phyloP scores from a whole-genome alignment of 2,888 invertebrate species.

The Andrena bicolor region DNA sequence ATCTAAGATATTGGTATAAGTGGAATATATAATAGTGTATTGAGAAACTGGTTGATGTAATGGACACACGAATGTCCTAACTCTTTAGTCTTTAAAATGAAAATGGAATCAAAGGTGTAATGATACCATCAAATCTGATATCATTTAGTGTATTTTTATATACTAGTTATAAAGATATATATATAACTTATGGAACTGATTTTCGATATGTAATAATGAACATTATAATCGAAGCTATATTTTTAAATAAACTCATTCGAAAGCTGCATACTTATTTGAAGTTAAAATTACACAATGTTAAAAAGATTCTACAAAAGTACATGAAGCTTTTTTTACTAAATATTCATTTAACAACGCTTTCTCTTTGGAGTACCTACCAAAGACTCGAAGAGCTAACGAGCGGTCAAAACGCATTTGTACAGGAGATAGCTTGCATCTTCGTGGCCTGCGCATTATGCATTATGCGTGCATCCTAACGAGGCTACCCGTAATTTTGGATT shows the following conservation, averaged over 20 bases:
- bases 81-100: too few relatives aligned
- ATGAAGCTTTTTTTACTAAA: neutral
- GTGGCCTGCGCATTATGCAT: conserved; percentile 58
- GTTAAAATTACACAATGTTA: too few relatives aligned
- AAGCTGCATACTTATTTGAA: too few relatives aligned
- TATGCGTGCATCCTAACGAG: conserved; percentile 55
- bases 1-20: too few relatives aligned
- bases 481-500: conserved; percentile 66
- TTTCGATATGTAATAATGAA: too few relatives aligned
- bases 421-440: conserved; percentile 24
- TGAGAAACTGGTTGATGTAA: too few relatives aligned
- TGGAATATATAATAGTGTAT: too few relatives aligned
- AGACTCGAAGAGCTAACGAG: conserved; percentile 49
- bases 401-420: conserved; percentile 35
- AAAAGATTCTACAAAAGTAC: neutral
- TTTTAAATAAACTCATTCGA: neutral
- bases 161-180: neutral
- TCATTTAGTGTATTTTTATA: neutral
- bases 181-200: neutral
- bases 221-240: neutral
- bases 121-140: too few relatives aligned
- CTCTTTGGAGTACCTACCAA: conserved; percentile 2
- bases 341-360: neutral
- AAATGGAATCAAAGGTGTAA: too few relatives aligned
- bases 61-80: too few relatives aligned